These are phyloP conservation scores for Netelia virgata DNA, from an alignment of 2,888 invertebrate species.

Conservation along the genomic window DNA sequence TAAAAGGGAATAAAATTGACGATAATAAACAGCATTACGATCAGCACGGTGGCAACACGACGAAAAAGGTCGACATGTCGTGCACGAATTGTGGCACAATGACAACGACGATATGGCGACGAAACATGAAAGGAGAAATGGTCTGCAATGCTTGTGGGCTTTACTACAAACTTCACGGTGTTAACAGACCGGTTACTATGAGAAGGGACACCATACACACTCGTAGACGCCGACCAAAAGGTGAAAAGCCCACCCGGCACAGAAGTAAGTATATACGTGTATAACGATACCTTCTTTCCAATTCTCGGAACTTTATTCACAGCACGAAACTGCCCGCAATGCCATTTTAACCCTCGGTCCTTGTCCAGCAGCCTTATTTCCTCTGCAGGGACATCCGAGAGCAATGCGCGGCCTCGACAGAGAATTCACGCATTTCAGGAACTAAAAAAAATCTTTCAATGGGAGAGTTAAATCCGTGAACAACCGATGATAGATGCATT, in stretches of 20 bases:
- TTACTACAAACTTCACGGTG: slow-evolving; percentile 98
- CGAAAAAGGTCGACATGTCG: slow-evolving; percentile 90
- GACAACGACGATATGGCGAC: slow-evolving; percentile 98
- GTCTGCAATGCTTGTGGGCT: slow-evolving; percentile 99
- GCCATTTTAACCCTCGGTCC: slow-evolving; percentile 51
- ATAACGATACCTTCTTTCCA: slow-evolving; percentile 19
- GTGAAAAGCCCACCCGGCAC: slow-evolving; percentile 85
- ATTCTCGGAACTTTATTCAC: slow-evolving; percentile 56
- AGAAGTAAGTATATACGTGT: slow-evolving; percentile 77
- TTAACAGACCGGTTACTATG: slow-evolving; percentile 97
- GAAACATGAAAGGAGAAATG: slow-evolving; percentile 98
- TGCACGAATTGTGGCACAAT: slow-evolving; percentile 99
- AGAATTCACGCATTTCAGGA: slow-evolving; percentile 13
- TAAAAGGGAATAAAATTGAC: slow-evolving; percentile 74
- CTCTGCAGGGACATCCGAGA: slow-evolving; percentile 29
- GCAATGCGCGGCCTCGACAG: slow-evolving; percentile 9
- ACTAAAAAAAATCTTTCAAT: slow-evolving; percentile 1
- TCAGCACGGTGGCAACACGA: slow-evolving; percentile 78
- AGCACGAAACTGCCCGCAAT: slow-evolving; percentile 49
- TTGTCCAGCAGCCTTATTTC: slow-evolving; percentile 29
- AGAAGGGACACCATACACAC: slow-evolving; percentile 98
- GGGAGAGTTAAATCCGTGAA: slow-evolving; percentile 5
- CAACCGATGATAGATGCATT: neutral
- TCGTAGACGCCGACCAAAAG: slow-evolving; percentile 94
- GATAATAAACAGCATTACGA: slow-evolving; percentile 75